Base-by-base conservation (phyloP, 2,888 invertebrate genomes). In the Autographa pulchrina region DNA sequence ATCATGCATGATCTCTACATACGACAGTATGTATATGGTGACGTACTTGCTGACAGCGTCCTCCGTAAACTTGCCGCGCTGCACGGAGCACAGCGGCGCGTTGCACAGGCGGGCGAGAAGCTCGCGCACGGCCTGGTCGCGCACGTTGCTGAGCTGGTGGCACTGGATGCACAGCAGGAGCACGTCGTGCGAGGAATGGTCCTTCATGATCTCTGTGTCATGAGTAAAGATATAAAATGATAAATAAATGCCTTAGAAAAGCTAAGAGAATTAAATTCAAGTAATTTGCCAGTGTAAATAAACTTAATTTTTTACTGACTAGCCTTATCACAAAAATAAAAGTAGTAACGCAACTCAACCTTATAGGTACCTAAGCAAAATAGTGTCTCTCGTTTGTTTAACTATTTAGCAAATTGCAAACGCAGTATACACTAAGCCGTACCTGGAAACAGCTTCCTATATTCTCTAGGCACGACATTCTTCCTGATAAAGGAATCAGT, bases 381-480 rank as follows among this genome's bases (percentile, higher is more conserved):
- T n/a, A n/a, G n/a, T n/a, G n/a, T n/a, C n/a, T n/a, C n/a, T n/a
- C n/a, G n/a, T n/a, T n/a, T n/a, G n/a, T n/a, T n/a, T n/a, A n/a
- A n/a, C n/a, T n/a, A n/a, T n/a, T n/a, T n/a, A n/a, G n/a, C n/a
- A n/a, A n/a, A n/a, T n/a, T n/a, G n/a, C n/a, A n/a, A n/a, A n/a
- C n/a, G n/a, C n/a, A n/a, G n/a, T n/a, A n/a, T n/a, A n/a, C 25
- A 25, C 25, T 25, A 25, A 2, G n/a, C 88, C 91, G 89, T 78
- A 97, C 97, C 95, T 63, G 98, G 98, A 81, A 98, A 98, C 80
- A 96, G 97, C 92, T 97, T 98, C 77, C 98, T 96, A 87, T 98
- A 98, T 91, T 98, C 98, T 70, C 97, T 96, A 0, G 98, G 98
- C 43, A 98, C 97, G n/a, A 98, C 96, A 83, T 98, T 97, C 91